Evolutionary conservation across 2,113 vertebrate species (phyloP).

Genomic region (Cyphomyrus plagiostoma): DNA sequence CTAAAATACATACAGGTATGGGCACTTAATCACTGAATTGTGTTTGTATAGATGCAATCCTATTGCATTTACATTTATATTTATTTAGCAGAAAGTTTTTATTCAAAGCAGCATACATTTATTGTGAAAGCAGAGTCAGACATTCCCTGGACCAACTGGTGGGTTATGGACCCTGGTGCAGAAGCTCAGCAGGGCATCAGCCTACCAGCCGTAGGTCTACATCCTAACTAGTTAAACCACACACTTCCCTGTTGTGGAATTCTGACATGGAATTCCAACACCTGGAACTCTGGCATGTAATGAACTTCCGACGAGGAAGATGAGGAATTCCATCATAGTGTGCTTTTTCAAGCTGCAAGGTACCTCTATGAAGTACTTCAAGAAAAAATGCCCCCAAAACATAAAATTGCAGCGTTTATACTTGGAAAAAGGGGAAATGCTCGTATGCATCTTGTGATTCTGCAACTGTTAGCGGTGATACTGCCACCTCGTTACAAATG

Average conservation of each 20-base stretch:
- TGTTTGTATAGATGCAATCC: not conserved
- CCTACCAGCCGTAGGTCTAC: not conserved
- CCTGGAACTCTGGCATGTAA: not conserved
- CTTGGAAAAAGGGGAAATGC: not conserved
- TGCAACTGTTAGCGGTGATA: not conserved
- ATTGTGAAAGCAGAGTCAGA: not conserved
- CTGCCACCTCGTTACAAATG: not conserved
- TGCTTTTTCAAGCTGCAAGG: not conserved
- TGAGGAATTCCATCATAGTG: not conserved
- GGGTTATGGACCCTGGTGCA: not conserved
- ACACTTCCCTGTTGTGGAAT: not conserved
- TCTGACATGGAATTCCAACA: not conserved
- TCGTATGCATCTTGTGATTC: not conserved
- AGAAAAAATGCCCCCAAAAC: not conserved
- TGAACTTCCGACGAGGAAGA: not conserved
- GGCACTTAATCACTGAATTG: not conserved
- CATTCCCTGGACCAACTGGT: not conserved
- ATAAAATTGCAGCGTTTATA: not conserved
- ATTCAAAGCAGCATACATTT: not conserved
- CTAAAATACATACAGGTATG: not conserved
- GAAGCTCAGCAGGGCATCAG: not conserved
- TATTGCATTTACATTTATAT: not conserved
- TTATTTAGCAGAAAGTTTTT: not conserved
- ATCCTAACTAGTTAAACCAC: not conserved
- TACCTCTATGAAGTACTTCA: not conserved